These are phyloP conservation scores for Corapipo altera DNA, from an alignment of 2,113 vertebrate species.

Conservation along the genomic window DNA sequence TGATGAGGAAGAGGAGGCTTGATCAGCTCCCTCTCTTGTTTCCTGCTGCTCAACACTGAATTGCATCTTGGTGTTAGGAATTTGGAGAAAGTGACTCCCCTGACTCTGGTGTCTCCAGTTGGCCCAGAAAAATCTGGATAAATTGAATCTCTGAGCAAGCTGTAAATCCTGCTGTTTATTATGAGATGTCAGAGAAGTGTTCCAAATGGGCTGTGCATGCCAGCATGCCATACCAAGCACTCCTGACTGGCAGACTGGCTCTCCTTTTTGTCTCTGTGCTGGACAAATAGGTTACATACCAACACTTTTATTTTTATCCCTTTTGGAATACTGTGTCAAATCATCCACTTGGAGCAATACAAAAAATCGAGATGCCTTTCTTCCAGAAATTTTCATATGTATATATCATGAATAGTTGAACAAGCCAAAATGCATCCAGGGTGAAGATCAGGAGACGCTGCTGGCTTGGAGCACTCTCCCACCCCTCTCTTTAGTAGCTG, in stretches of 20 bases:
- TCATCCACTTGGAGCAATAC: background rate
- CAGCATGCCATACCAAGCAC: background rate
- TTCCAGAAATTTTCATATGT: background rate
- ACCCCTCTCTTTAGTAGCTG: background rate
- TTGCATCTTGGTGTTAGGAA: background rate
- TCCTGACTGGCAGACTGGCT: background rate
- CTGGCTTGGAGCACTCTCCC: background rate
- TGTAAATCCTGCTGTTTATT: conserved; percentile 17
- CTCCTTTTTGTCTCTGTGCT: background rate
- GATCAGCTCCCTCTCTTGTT: background rate
- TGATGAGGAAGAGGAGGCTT: background rate
- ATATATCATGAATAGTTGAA: background rate
- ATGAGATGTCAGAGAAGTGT: conserved; percentile 13
- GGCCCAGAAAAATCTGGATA: background rate
- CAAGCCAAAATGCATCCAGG: background rate
- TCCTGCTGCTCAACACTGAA: background rate
- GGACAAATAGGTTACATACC: conserved; percentile 39
- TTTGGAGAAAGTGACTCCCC: background rate
- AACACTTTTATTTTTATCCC: conserved; percentile 50
- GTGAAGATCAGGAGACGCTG: background rate
- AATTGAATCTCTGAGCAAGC: background rate
- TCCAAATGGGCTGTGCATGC: background rate
- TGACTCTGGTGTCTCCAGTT: background rate
- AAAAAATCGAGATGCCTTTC: background rate
- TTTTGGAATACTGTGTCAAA: background rate